These are phyloP conservation scores for Poeciliopsis prolifica DNA, from an alignment of 2,113 vertebrate genomes.

Conservation along the genomic window DNA sequence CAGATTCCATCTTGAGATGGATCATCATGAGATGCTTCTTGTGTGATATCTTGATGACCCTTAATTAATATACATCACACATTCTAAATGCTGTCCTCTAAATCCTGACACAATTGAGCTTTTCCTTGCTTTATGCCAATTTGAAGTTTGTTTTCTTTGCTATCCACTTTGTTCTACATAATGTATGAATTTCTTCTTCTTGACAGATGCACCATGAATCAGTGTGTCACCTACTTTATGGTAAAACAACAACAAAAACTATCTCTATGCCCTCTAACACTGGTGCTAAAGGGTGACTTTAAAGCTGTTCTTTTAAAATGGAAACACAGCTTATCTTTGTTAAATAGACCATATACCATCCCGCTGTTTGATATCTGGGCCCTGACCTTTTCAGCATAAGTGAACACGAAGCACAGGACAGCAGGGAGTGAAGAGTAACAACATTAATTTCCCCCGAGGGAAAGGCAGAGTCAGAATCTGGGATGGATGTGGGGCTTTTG, in stretches of 20 bases:
- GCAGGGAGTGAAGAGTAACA: not conserved
- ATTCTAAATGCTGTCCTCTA: no score
- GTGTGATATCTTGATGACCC: no score
- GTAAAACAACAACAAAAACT: not conserved
- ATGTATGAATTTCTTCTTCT: not conserved
- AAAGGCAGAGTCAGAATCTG: conserved; percentile 6
- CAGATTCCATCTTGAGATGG: no score
- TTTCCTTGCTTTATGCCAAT: no score
- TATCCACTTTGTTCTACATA: no score
- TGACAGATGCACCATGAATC: conserved; percentile 1
- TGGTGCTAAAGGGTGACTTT: not conserved
- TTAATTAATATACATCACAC: no score
- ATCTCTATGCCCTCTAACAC: not conserved
- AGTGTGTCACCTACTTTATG: conserved; percentile 9
- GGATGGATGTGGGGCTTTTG: not conserved
- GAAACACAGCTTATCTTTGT: not conserved
- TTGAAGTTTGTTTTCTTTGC: no score
- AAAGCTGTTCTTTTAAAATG: not conserved
- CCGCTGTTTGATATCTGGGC: not conserved
- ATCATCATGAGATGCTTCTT: no score
- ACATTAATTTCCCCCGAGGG: not conserved
- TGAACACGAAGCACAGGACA: not conserved
- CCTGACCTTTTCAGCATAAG: conserved; percentile 2
- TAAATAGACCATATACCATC: not conserved
- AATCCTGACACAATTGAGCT: no score